A percentile compares a stretch with the other conserved stretches of the same genome.
phyloP scores from a whole-genome alignment of 2,113 vertebrate species.

The Podocnemis expansa region DNA sequence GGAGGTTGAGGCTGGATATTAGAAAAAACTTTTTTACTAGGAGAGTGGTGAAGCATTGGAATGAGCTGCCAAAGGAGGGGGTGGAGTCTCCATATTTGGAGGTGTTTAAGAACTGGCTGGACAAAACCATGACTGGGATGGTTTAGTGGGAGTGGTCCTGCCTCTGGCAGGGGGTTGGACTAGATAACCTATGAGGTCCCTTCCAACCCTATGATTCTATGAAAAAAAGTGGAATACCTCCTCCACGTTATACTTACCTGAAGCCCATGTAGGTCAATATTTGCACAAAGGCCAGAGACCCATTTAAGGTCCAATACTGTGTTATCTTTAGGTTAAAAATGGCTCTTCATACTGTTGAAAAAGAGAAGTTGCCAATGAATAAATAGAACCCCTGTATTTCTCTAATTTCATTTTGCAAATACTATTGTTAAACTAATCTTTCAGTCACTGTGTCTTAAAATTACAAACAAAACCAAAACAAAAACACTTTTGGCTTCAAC shows the following conservation, averaged over 20 bases:
- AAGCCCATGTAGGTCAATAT: not conserved
- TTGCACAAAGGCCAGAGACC: not conserved
- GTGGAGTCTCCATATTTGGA: too few species aligned
- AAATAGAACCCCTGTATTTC: not conserved
- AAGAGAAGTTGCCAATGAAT: not conserved
- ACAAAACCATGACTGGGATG: too few species aligned
- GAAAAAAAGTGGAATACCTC: not conserved
- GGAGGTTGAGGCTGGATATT: too few species aligned
- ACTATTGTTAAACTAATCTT: not conserved
- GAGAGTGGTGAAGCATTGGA: too few species aligned
- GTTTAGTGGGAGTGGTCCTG: too few species aligned
- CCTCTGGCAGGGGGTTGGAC: too few species aligned
- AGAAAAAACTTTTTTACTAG: too few species aligned
- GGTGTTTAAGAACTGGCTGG: too few species aligned
- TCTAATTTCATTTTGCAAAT: not conserved
- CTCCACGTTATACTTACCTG: not conserved
- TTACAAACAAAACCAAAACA: not conserved
- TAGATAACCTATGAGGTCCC: too few species aligned
- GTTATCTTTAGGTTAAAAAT: not conserved
- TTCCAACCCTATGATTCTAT: too few species aligned
- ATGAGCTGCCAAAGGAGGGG: too few species aligned
- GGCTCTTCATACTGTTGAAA: not conserved
- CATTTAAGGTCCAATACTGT: not conserved
- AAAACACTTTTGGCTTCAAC: not conserved
- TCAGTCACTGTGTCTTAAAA: not conserved